Evolutionary conservation across 2,113 vertebrate genomes (phyloP), one percentile per base, ranked within the genome.

Genomic region (Neodontobutis hainanensis): DNA sequence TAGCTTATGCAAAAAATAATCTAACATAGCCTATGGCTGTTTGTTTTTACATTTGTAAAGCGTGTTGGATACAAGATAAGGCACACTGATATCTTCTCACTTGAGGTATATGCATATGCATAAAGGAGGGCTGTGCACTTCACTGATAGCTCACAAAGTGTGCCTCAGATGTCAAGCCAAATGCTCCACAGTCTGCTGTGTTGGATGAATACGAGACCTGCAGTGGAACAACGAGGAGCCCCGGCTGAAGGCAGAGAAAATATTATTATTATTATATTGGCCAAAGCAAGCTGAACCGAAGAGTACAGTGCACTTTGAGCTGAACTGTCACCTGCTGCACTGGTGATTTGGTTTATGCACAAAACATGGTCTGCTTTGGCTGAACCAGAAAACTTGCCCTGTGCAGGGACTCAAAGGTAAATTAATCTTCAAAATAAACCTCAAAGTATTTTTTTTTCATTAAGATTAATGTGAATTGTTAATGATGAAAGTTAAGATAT

Each of bases 161-260:
- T 4, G 14, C 0, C 51, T 57, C 61, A 58, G 71, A 73, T 75
- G 64, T 75, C 49, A 57, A 2, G 16, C 44, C 66, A 76, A 48
- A 50, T 74, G 47, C n/a, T 8, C 61, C 53, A n/a, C 42, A 72
- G 61, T 43, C 38, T 77, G 36, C 4, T 68, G 45, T 51, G 38
- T 66, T 40, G 64, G 55, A 53, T 58, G 55, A 58, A 53, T 65
- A 43, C 61, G 47, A 65, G 27, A 46, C 42, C 51, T 40, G 59
- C 19, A 44, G 53, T 55, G 38, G 59, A 11, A 19, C 46, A 57
- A 46, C 12, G 61, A 43, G 60, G 11, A 8, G 16, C 46, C 10
- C n/a, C n/a, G n/a, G 44, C 27, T n/a, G 14, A 61, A 77, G 52
- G 5, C 32, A 48, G 11, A 15, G 1, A 4, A 45, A 35, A 16